These are phyloP conservation scores for Prionchulus punctatus DNA, from an alignment of 2,888 invertebrate species.

Conservation along the genomic window DNA sequence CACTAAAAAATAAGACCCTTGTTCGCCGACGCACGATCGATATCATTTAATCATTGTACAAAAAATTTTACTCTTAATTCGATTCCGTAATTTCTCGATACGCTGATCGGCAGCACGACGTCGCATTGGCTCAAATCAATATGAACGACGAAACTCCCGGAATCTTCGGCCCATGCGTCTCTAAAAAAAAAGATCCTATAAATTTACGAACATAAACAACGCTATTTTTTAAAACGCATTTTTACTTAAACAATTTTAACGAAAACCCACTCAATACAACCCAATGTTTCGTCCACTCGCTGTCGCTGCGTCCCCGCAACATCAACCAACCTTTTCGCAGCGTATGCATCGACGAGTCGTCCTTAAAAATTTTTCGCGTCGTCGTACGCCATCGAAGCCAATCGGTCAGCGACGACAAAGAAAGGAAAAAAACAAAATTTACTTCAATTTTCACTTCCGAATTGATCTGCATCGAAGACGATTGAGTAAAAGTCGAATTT, in stretches of 20 bases:
- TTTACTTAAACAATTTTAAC: slow-evolving; percentile 25
- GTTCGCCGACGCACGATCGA: background rate
- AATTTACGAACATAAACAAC: no score
- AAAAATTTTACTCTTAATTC: slow-evolving; percentile 22
- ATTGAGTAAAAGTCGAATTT: no score
- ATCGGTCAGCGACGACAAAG: no score
- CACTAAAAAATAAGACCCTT: slow-evolving; percentile 22
- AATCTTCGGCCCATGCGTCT: slow-evolving; percentile 29
- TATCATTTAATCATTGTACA: background rate
- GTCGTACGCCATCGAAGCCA: no score
- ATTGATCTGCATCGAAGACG: no score
- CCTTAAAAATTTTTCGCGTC: no score
- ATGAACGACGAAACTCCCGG: slow-evolving; percentile 14
- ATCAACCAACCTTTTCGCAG: slow-evolving; percentile 31
- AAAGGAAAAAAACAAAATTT: no score
- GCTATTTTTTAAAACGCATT: background rate
- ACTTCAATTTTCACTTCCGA: no score
- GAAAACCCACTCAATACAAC: slow-evolving; percentile 27
- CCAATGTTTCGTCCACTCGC: slow-evolving; percentile 30
- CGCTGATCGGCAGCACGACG: slow-evolving; percentile 26
- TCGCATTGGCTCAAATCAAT: slow-evolving; percentile 28
- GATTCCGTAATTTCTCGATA: slow-evolving; percentile 27
- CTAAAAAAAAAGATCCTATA: slow-evolving; percentile 18
- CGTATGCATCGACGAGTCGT: slow-evolving; percentile 17
- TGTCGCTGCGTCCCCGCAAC: slow-evolving; percentile 24